Evolutionary conservation across 2,797 vertebrate species (phyloP).

Genomic region (Lepilemur septentrionalis): DNA sequence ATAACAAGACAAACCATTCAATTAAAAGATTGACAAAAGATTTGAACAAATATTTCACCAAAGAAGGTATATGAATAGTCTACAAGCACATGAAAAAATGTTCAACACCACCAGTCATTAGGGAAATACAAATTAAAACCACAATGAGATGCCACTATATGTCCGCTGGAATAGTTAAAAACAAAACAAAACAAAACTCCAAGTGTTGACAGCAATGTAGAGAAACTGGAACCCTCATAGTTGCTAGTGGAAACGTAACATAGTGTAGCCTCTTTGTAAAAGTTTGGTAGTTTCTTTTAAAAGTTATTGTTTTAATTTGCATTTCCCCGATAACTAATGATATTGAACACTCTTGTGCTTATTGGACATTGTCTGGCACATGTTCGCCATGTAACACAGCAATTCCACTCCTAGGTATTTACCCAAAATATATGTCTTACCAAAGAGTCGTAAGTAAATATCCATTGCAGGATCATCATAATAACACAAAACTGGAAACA

Average conservation of each 20-base stretch:
- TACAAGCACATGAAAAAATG: not conserved
- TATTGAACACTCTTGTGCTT: not conserved
- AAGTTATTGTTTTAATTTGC: not conserved
- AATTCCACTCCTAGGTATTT: not conserved
- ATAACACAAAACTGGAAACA: not conserved
- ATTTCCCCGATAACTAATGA: not conserved
- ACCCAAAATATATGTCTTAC: not conserved
- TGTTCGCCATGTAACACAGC: not conserved
- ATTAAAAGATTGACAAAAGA: not conserved
- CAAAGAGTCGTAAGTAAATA: not conserved
- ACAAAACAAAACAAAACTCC: not conserved
- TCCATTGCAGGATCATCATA: not conserved
- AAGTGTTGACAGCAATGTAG: not conserved
- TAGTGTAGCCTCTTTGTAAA: not conserved
- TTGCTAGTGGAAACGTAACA: not conserved
- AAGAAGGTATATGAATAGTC: not conserved
- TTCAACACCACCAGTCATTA: not conserved
- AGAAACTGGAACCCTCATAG: not conserved
- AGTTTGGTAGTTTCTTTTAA: not conserved
- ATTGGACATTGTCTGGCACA: not conserved
- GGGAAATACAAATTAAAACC: not conserved
- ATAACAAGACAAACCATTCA: not conserved
- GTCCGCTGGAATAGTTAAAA: not conserved
- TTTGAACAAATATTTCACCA: not conserved
- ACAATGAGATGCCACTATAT: not conserved